A percentile compares a stretch with the other conserved stretches of the same genome.
These are phyloP conservation scores for Eclectus roratus DNA, from an alignment of 2,113 vertebrate species.

Conservation along the genomic window DNA sequence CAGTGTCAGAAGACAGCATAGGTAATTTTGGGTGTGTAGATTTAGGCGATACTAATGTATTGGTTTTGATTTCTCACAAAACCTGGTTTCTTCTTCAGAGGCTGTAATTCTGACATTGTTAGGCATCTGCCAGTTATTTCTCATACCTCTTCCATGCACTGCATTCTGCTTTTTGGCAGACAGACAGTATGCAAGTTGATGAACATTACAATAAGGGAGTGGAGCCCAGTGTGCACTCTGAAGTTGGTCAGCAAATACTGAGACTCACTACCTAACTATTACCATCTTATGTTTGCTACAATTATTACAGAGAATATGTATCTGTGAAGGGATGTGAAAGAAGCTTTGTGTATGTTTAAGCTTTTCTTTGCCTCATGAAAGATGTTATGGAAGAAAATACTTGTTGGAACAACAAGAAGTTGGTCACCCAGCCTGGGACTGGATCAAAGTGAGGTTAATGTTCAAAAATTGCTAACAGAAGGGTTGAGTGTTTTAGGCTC, in stretches of 20 bases:
- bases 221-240: fast-evolving
- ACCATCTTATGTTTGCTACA: not conserved
- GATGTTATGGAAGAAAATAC: not conserved
- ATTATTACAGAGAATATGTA: not conserved
- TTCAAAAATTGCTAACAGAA: not conserved
- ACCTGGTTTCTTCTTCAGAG: not conserved
- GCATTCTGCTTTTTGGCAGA: not conserved
- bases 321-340: not conserved
- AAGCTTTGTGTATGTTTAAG: not conserved
- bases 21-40: not conserved
- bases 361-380: not conserved
- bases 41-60: not conserved
- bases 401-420: not conserved
- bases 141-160: not conserved
- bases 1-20: not conserved
- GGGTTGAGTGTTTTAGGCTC: not conserved
- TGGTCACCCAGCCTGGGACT: not conserved
- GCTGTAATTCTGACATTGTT: not conserved
- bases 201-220: not conserved
- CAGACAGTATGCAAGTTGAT: not conserved
- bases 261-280: not conserved
- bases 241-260: not conserved
- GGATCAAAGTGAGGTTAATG: not conserved
- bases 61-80: not conserved
- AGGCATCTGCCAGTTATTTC: not conserved